Conservation (phyloP, 2,113 vertebrate species). For the Suricata suricatta region DNA sequence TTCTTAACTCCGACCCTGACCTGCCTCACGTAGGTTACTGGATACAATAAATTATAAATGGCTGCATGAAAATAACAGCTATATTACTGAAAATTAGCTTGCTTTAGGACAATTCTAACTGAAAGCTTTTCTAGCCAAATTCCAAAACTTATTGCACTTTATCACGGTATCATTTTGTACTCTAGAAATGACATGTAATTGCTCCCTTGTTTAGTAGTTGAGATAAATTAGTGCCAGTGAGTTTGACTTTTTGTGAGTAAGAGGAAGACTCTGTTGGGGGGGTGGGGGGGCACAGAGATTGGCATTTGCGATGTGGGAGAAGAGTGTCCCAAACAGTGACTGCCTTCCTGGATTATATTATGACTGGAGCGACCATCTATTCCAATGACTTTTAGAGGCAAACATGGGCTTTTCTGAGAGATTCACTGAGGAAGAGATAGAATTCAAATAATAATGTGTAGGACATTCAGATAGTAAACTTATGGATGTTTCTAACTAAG, state of each 20-base stretch:
- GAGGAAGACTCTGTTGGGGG: background rate
- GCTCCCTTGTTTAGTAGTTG: background rate
- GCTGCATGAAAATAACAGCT: background rate
- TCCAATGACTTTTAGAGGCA: background rate
- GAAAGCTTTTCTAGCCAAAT: background rate
- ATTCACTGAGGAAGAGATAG: background rate
- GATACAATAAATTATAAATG: no score
- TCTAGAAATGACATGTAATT: background rate
- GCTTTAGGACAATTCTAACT: background rate
- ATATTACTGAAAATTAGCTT: background rate
- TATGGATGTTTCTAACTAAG: slow-evolving; percentile 59
- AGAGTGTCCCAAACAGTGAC: background rate
- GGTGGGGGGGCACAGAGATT: background rate
- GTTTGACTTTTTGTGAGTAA: background rate
- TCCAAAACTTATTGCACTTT: background rate
- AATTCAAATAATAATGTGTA: background rate
- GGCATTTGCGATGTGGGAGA: background rate
- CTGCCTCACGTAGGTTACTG: no score
- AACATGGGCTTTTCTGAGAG: slow-evolving; percentile 11
- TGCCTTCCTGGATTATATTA: background rate
- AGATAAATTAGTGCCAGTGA: background rate
- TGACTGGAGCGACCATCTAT: background rate
- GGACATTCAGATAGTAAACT: slow-evolving; percentile 45
- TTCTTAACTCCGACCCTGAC: background rate
- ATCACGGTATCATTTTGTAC: background rate